Conservation (phyloP, 2,113 vertebrate genomes). For the Choloepus hoffmanni region DNA sequence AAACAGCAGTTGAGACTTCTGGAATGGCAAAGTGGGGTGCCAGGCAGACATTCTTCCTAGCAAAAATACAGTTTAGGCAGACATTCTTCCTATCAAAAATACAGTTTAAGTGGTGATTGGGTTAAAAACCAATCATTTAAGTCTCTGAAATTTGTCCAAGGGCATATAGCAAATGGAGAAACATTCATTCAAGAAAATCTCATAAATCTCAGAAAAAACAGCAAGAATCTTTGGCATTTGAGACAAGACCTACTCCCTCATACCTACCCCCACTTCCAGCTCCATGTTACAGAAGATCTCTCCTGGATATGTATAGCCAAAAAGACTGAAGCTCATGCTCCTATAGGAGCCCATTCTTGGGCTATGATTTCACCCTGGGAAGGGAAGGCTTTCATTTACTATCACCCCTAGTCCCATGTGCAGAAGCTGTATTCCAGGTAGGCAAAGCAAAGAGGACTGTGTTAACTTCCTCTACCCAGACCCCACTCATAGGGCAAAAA, state of each 20-base stretch:
- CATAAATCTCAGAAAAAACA: neutral
- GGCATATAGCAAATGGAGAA: neutral
- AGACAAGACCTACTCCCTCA: neutral
- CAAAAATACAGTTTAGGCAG: too few relatives aligned
- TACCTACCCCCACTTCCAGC: neutral
- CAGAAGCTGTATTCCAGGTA: neutral
- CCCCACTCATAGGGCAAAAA: neutral
- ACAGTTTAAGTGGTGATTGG: neutral
- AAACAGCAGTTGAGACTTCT: neutral
- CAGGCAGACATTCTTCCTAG: neutral
- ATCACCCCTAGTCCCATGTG: neutral
- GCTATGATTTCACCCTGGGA: slow-evolving; percentile 28
- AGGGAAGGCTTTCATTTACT: slow-evolving; percentile 43
- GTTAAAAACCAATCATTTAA: neutral
- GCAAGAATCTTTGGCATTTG: neutral
- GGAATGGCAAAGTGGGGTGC: neutral
- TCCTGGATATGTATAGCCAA: neutral
- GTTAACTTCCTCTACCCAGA: neutral
- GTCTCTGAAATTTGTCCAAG: neutral
- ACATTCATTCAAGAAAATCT: neutral
- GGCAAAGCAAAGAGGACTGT: neutral
- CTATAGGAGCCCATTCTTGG: slow-evolving; percentile 5
- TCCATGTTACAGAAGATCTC: neutral
- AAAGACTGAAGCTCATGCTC: neutral
- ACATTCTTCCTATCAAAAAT: neutral